Evolutionary conservation across 2,797 vertebrate species (phyloP).

Genomic region (Echeneis naucrates): DNA sequence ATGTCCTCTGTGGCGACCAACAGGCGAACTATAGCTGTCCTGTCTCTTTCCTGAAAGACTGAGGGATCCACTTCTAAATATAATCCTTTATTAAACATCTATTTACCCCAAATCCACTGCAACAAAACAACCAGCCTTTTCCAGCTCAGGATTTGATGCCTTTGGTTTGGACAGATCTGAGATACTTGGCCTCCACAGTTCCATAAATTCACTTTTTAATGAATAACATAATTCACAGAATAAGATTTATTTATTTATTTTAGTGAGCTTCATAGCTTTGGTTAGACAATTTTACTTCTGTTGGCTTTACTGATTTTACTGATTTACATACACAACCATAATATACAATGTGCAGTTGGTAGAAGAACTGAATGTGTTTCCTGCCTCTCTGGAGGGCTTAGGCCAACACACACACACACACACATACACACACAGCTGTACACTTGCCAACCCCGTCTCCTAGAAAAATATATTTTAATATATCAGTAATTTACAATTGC

Average conservation of each 20-base stretch:
- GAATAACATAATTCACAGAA: neutral
- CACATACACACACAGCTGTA: neutral
- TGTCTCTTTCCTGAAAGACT: slow-evolving; percentile 36
- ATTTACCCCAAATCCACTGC: slow-evolving; percentile 12
- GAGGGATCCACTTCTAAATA: slow-evolving; percentile 36
- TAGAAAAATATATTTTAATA: no score
- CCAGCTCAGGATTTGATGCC: neutral
- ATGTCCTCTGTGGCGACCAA: slow-evolving; percentile 37
- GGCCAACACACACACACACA: no score
- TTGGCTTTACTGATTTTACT: no score
- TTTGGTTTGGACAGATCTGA: neutral
- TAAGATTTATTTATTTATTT: neutral
- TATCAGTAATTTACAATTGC: no score
- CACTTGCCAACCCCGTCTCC: no score
- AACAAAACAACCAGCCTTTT: neutral
- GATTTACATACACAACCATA: no score
- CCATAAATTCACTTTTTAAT: neutral
- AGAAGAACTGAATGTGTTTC: neutral
- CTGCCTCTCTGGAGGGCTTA: neutral
- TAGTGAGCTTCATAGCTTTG: no score
- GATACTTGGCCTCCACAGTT: neutral
- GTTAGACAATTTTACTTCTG: no score
- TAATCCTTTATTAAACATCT: slow-evolving; percentile 43
- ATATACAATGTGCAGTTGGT: neutral
- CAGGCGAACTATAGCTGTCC: slow-evolving; percentile 39